A percentile compares a stretch with the other conserved stretches of the same genome.
phyloP scores from a whole-genome alignment of 1,140 invertebrate species.

The Drosophila littoralis region DNA sequence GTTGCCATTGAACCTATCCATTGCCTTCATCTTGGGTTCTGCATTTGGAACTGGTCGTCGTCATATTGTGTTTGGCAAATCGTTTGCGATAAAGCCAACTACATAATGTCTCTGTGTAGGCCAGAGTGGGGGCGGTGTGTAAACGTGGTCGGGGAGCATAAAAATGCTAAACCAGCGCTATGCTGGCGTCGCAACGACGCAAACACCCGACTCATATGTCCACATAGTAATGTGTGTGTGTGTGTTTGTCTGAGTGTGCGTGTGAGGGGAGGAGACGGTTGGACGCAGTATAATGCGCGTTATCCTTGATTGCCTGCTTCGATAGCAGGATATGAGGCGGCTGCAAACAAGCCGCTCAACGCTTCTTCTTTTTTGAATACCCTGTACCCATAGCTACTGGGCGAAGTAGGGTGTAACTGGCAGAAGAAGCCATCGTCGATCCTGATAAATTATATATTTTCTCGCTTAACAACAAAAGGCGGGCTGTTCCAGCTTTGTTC shows the following conservation, averaged over 20 bases:
- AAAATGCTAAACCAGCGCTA: conserved; percentile 77
- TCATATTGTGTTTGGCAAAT: conserved; percentile 81
- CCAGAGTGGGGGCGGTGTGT: conserved; percentile 21
- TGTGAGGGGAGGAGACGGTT: not conserved
- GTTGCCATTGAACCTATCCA: conserved; percentile 45
- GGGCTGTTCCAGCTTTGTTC: too few relatives aligned
- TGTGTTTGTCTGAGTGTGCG: conserved; percentile 11
- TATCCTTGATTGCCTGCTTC: conserved; percentile 77
- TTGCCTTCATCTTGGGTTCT: conserved; percentile 34
- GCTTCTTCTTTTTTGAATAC: conserved; percentile 21
- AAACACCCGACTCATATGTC: conserved; percentile 35
- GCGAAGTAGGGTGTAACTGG: too few relatives aligned
- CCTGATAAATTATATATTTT: too few relatives aligned
- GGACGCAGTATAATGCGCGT: conserved; percentile 67
- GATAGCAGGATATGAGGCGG: conserved; percentile 59
- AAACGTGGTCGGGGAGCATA: conserved; percentile 46
- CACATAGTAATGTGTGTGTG: conserved; percentile 15
- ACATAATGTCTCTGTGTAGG: conserved; percentile 77
- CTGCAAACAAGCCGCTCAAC: conserved; percentile 66
- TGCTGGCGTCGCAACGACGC: conserved; percentile 65
- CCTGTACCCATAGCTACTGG: too few relatives aligned
- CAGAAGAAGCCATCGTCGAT: too few relatives aligned
- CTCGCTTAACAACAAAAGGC: too few relatives aligned
- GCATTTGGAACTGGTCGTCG: conserved; percentile 43
- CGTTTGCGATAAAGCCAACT: conserved; percentile 81